Percentiles rank a stretch among this genome's conserved stretches.
Conservation (phyloP, 2,888 invertebrate genomes). For the Chymomyza procnemis region DNA sequence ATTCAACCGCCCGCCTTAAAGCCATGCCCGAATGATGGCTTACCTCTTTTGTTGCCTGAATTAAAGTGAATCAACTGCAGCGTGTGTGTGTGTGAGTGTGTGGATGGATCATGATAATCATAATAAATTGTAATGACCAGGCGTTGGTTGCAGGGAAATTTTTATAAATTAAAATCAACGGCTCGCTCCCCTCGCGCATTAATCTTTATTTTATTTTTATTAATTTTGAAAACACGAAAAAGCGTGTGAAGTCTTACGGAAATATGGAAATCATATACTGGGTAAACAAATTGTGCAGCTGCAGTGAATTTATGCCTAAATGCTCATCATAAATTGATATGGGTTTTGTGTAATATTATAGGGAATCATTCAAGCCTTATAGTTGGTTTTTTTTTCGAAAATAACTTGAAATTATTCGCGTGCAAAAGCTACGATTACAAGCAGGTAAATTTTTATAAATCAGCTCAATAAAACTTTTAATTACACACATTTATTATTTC, state of each 20-base stretch:
- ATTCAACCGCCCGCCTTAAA: slow-evolving; percentile 22
- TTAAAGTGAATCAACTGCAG: slow-evolving; percentile 56
- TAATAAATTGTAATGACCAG: slow-evolving; percentile 63
- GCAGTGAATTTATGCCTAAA: not conserved
- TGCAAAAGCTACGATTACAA: slow-evolving; percentile 40
- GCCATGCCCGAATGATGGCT: slow-evolving; percentile 21
- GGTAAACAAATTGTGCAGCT: not conserved
- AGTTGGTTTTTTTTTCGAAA: not conserved
- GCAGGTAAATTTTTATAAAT: slow-evolving; percentile 43
- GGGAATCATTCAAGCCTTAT: not conserved
- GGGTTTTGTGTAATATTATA: not conserved
- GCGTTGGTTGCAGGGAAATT: slow-evolving; percentile 37
- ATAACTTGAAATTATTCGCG: slow-evolving; percentile 38
- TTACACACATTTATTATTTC: slow-evolving; percentile 47
- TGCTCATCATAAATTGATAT: not conserved
- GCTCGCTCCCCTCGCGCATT: slow-evolving; percentile 21
- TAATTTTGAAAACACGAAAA: slow-evolving; percentile 13
- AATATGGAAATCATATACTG: slow-evolving; percentile 10
- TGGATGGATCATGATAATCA: slow-evolving; percentile 52
- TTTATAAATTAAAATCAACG: slow-evolving; percentile 23
- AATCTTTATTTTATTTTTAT: slow-evolving; percentile 4
- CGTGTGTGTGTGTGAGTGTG: not conserved
- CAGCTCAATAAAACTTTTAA: slow-evolving; percentile 56
- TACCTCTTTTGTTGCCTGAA: slow-evolving; percentile 19
- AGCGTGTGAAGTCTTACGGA: slow-evolving; percentile 23